Percentiles rank a stretch among this genome's conserved stretches.
phyloP scores from a whole-genome alignment of 1,140 invertebrate species.

The Diorhabda elongata region DNA sequence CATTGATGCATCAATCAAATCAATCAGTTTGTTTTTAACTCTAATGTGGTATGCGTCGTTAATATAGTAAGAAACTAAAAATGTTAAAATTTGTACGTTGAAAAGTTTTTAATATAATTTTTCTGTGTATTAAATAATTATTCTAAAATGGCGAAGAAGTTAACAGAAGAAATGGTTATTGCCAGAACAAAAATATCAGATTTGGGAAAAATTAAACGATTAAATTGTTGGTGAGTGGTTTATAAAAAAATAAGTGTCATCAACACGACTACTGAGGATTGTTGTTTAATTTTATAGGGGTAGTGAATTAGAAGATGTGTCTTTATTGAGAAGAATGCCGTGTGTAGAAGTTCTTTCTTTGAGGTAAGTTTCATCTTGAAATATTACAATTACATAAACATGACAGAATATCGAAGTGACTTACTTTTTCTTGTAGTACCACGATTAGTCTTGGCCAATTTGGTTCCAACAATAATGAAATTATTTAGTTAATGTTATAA shows the following conservation, averaged over 20 bases:
- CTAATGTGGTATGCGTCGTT: neutral
- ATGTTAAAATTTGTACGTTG: neutral
- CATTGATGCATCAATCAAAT: neutral
- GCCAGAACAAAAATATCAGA: slow-evolving; percentile 83
- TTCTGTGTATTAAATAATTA: neutral
- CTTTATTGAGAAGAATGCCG: slow-evolving; percentile 67
- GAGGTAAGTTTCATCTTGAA: slow-evolving; percentile 56
- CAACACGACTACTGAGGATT: no score
- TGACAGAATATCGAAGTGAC: no score
- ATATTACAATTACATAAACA: no score
- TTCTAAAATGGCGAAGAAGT: slow-evolving; percentile 55
- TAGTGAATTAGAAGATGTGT: slow-evolving; percentile 74
- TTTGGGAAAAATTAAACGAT: slow-evolving; percentile 73
- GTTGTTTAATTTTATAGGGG: slow-evolving; percentile 58
- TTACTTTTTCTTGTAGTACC: no score
- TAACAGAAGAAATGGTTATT: slow-evolving; percentile 89
- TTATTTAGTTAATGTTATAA: no score
- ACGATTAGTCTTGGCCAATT: no score
- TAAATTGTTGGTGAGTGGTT: slow-evolving; percentile 81
- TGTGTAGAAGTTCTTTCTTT: slow-evolving; percentile 76
- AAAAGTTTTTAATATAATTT: neutral
- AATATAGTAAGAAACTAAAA: neutral
- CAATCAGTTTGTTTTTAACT: slow-evolving; percentile 4
- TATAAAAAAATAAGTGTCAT: neutral
- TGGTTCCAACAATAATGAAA: no score